Evolutionary conservation across 2,797 vertebrate genomes (phyloP), one percentile per base, ranked within the genome.

Genomic region (Peromyscus melanophrys): DNA sequence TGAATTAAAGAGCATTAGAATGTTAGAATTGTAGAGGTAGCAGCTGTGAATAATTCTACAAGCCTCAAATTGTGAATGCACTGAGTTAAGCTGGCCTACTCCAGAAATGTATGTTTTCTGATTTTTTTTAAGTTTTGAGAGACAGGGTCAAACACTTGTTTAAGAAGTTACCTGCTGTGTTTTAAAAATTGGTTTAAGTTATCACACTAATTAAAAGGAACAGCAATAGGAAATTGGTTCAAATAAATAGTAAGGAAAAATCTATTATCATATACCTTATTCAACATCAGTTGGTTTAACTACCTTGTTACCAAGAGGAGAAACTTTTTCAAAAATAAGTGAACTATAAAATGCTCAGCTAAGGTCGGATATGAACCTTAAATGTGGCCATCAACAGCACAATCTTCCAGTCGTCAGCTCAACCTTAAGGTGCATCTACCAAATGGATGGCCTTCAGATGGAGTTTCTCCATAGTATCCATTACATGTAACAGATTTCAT

Each of bases 281-380:
- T 37, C 83, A 96, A 86, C 6, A 91, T 90, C 21, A 94, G 90
- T 73, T 92, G 55, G 55, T 55, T 69, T 94, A 96, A 94, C 63
- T 84, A 89, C 31, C 88, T 93, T 90, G 57, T 69, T 75, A 91
- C 23, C 85, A 52, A 73, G 4, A 73, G 49, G 25, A 59, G 88
- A 86, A n/a, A 89, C 61, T 52, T 40, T 88, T 96, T 75, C 49
- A 95, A 69, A 98, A 94, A 14, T 69, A 96, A 94, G 49, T 89
- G 81, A 63, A 80, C 46, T 73, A 73, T 14, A 87, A 61, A 80
- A 94, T 93, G 69, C 71, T 65, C 61, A 87, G 43, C 49, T 78
- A 78, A 75, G 75, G 92, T 88, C 69, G 92, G 83, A 85, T 57
- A 88, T 11, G 67, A 85, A 83, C n/a, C 71, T 95, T 91, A 89